Evolutionary conservation across 2,888 invertebrate genomes (phyloP).

Genomic region (Marronus borbonicus): DNA sequence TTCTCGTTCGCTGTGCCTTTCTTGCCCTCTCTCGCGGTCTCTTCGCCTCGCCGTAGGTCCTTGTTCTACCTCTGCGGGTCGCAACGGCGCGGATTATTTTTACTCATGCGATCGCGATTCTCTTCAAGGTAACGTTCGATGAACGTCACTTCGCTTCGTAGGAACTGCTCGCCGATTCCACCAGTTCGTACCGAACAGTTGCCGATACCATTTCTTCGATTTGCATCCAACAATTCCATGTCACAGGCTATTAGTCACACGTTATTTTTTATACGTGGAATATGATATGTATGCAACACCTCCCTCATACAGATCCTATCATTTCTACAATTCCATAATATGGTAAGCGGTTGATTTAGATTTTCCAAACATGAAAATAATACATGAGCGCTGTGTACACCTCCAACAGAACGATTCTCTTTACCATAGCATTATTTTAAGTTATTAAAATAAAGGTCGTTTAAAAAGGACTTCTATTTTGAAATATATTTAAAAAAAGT

Average conservation of each 20-base stretch:
- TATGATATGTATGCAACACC: background rate
- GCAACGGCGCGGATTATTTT: conserved; percentile 28
- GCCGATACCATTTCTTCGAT: background rate
- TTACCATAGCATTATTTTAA: too few species aligned
- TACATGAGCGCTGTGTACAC: background rate
- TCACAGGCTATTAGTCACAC: background rate
- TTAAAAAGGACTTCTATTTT: too few species aligned
- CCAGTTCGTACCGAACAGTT: conserved; percentile 3
- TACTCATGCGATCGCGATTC: conserved; percentile 23
- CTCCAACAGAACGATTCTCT: too few species aligned
- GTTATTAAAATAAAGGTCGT: too few species aligned
- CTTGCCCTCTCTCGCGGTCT: conserved; percentile 11
- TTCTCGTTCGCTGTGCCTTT: conserved; percentile 24
- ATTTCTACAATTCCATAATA: too few species aligned
- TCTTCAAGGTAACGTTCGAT: conserved; percentile 35
- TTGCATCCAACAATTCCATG: background rate
- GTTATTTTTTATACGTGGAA: background rate
- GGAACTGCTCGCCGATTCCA: conserved; percentile 9
- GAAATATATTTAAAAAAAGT: too few species aligned
- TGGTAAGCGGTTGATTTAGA: too few species aligned
- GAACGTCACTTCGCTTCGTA: conserved; percentile 37
- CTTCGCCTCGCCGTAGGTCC: background rate
- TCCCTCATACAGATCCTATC: too few species aligned
- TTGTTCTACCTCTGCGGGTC: conserved; percentile 17
- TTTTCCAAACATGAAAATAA: too few species aligned